Conservation (phyloP, 1,140 invertebrate species). For the Telenomus remus region DNA sequence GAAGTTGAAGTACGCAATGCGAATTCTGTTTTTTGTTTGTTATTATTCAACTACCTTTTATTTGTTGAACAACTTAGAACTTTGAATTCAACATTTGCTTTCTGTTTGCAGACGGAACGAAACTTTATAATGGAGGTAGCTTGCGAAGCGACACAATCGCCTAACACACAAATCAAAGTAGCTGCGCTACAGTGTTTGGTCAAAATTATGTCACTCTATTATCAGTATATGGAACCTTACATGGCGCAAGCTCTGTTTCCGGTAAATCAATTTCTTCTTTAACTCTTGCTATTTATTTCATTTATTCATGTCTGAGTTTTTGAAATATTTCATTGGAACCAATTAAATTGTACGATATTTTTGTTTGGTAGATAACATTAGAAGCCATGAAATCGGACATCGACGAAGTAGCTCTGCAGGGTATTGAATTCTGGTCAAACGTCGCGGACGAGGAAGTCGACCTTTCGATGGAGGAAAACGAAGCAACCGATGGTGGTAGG, state of each 20-base stretch:
- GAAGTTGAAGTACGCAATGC: conserved; percentile 86
- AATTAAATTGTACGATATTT: background rate
- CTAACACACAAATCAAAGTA: conserved; percentile 92
- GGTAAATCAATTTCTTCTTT: conserved; percentile 67
- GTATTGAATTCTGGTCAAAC: conserved; percentile 99
- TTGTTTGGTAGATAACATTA: conserved; percentile 86
- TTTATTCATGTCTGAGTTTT: too few species aligned
- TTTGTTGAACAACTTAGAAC: background rate
- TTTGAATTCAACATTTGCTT: conserved; percentile 4
- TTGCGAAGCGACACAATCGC: conserved; percentile 91
- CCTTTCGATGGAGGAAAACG: conserved; percentile 94
- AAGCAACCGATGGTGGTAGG: conserved; percentile 92
- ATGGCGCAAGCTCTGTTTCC: conserved; percentile 99
- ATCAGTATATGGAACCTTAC: conserved; percentile 99
- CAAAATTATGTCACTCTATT: conserved; percentile 99
- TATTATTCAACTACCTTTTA: conserved; percentile 6
- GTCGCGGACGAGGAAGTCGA: conserved; percentile 99
- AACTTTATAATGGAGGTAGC: conserved; percentile 99
- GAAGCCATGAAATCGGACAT: conserved; percentile 98
- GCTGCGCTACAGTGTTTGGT: conserved; percentile 98
- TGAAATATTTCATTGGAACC: too few species aligned
- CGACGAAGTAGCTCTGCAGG: conserved; percentile 97
- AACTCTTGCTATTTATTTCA: background rate
- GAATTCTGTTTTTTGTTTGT: conserved; percentile 1
- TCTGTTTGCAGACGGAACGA: conserved; percentile 84